Evolutionary conservation across 2,113 vertebrate species (phyloP).

Genomic region (Pelvicachromis taeniatus): DNA sequence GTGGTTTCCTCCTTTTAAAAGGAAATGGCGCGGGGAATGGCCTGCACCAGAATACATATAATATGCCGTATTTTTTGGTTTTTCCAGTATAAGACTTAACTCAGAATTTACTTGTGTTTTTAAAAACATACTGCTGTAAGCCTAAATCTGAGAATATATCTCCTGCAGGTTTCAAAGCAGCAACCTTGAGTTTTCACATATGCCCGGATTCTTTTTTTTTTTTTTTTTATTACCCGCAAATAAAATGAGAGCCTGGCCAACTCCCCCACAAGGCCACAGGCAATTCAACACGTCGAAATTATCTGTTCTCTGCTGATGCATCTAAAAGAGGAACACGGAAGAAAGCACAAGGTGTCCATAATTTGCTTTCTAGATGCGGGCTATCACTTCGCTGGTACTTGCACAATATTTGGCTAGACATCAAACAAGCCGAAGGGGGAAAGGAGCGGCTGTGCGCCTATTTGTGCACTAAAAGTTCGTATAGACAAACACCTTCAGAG

Average conservation of each 20-base stretch:
- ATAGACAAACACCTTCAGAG: constrained; percentile 61
- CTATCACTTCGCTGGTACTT: constrained; percentile 26
- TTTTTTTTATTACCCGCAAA: constrained; percentile 54
- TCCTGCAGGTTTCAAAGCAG: neutral
- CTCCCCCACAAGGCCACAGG: constrained; percentile 62
- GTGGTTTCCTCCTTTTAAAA: constrained; percentile 31
- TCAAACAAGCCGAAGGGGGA: constrained; percentile 45
- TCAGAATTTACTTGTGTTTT: neutral
- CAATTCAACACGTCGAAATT: constrained; percentile 13
- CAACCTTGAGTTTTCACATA: constrained; percentile 24
- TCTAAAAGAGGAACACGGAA: neutral
- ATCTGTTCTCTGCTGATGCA: neutral
- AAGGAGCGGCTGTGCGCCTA: constrained; percentile 18
- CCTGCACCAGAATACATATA: neutral
- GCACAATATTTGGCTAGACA: constrained; percentile 42
- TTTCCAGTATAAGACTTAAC: neutral
- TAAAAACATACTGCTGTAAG: neutral
- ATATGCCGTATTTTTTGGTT: neutral
- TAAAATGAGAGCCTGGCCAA: constrained; percentile 58
- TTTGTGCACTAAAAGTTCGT: constrained; percentile 56
- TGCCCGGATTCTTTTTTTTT: neutral
- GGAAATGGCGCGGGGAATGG: neutral
- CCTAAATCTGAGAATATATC: neutral
- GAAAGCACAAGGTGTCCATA: neutral
- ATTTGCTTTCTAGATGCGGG: neutral